Evolutionary conservation across 1,140 invertebrate genomes (phyloP), one percentile per base, ranked within the genome.

Genomic region (Drosophila truncata): DNA sequence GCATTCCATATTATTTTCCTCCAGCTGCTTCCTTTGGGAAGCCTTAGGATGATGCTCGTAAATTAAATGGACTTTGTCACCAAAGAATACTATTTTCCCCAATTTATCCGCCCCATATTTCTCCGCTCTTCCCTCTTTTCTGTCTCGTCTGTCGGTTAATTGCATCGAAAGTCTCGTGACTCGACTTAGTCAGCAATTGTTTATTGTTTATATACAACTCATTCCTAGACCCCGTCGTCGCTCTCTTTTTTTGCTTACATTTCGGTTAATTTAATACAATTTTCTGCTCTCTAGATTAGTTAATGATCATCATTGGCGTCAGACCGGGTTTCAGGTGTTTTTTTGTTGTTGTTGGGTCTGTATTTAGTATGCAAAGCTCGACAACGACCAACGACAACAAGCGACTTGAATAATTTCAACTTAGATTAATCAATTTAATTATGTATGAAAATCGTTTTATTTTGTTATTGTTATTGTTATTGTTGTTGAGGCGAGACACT

Each of bases 221-320:
- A 37, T 35, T 37, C 33, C 20, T 25, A 11, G 37, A 33, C 33
- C 33, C 52, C 49, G 13, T 5, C 27, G 27, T 3, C 33, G 33
- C 33, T 33, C 37, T 27, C 44, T 58, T 37, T 58, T 37, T 18
- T 52, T 69, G 33, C 35, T 31, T 46, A 33, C 52, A 57, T 42
- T 44, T 73, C 41, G 55, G 74, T 60, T 78, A 78, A 78, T 78
- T 78, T 62, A 78, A 78, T 78, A 78, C 44, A 78, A 78, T 78
- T 78, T 78, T 78, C 75, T 78, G 76, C 75, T 78, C 75, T 78
- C 75, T 78, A 78, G 65, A 78, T 78, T 78, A 69, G 74, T 78
- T 78, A 78, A 78, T 78, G 76, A 78, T 78, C 57, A 61, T 61
- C 49, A 50, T 31, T 33, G 25, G 60, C 61, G 33, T 54, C 61